Base-by-base conservation (phyloP, 2,113 vertebrate genomes). In the Nesogale talazaci region DNA sequence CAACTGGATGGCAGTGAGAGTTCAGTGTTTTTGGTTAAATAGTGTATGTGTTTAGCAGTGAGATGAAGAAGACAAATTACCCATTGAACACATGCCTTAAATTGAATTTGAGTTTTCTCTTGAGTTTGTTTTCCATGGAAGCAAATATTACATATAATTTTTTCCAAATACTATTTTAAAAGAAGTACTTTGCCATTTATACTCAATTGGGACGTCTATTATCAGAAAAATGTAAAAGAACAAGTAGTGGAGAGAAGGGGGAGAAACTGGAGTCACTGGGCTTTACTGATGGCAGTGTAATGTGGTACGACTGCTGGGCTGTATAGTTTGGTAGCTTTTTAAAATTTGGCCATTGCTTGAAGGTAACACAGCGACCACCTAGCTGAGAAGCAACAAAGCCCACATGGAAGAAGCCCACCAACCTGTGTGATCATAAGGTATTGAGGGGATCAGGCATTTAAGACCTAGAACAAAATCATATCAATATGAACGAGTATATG, bases 21-120 rank as follows among this genome's bases (percentile, higher is more conserved):
- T 23, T 85, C 8, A 42, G 2, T 81, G 46, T 90, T 86, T 93
- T 79, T 70, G 83, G 22, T 74, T 79, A 74, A 86, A 89, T 84
- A 75, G 42, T 69, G 25, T 40, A 25, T 34, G 17, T 86, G 38
- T 67, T 31, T 72, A 36, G 29, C 31, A 29, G 27, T 84, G 8
- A 91, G 59, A 83, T 80, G 76, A 84, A 77, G 46, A 77, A 75
- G 40, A 81, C 90, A 94, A 86, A 69, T 86, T 31, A 81, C 38
- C 17, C 29, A 1, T 27, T 25, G 79, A 79, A 90, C 22, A 1
- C 4, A 90, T 2, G 38, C 19, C n/a, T 74, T 93, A 75, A 84
- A 56, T 15, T 52, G 46, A 52, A 12, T 52, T 56, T 92, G 46
- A 84, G 90, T 85, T 69, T 29, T 46, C 59, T 61, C 8, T 85